Evolutionary conservation across 2,888 invertebrate genomes (phyloP), one percentile per base, ranked within the genome.

Genomic region (Pardosa pseudoannulata): DNA sequence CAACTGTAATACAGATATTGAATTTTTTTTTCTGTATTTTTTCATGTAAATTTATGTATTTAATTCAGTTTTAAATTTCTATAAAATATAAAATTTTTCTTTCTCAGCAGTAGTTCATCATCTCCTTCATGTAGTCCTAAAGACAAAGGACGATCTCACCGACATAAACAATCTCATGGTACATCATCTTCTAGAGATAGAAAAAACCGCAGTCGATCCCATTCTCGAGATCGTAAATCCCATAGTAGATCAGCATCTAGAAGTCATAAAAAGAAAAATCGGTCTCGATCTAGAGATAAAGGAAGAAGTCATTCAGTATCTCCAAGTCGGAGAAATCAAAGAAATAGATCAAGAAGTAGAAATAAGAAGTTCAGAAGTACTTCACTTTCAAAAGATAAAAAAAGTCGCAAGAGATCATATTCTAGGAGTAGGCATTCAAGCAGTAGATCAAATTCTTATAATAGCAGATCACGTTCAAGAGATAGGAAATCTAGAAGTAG

Each of bases 381-480:
- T 16, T 67, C 67, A 32, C 13, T 32, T n/a, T 31, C 31, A 16
- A 67, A 32, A 67, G 32, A 67, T 19, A 19, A 32, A 19, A 67
- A 67, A 67, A 67, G 6, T 32, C 16, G 36, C 13, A 31, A 19
- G n/a, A 67, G 67, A 32, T 67, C 67, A 7, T 19, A 32, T 23
- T 67, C 41, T 28, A 32, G 41, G 28, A 28, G 36, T 19, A 50
- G 19, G 9, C 64, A 72, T 28, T 65, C 56, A 28, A 13, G 16
- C 0, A 83, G 78, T 19, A 65, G 76, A 56, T 83, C 83, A 23
- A 39, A 0, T 9, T 83, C 83, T 19, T 64, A 29, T 28, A 29
- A 27, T 27, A 73, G 75, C 71, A 70, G 76, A 23, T 83, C 82
- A 28, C 46, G n/a, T 65, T 76, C 76, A 16, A 62, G 31, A 64